Evolutionary conservation across 1,140 invertebrate species (phyloP), one percentile per base, ranked within the genome.

Genomic region (Scaptomyza montana): DNA sequence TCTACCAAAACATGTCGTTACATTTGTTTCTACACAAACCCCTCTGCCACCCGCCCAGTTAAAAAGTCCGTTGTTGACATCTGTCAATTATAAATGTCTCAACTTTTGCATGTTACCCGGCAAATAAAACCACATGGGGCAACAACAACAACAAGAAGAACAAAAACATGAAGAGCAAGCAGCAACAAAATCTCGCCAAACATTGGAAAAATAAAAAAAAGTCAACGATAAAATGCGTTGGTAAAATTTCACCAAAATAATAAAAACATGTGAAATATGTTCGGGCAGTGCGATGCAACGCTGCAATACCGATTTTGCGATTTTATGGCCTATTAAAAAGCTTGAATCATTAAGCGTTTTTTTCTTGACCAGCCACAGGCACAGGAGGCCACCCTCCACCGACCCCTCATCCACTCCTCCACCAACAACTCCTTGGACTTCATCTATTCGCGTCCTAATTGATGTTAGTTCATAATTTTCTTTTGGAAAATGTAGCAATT

Each of bases 391-490:
- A n/a, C 49, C 8, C 50, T 53, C 41, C 19, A 41, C 43, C 33
- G 56, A 21, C 36, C 2, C 8, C 16, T 13, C 56, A 57, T 13
- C 10, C 1, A 8, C 51, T 65, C 46, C 70, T 5, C 12, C 12
- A 41, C 28, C 36, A 28, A 13, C 10, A 21, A 19, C 49, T 21
- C 47, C 55, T 39, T 28, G 33, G 21, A 30, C 33, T 51, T 28
- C 54, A 45, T 76, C 64, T 67, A 70, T 73, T 49, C 62, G 67
- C 82, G 75, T 78, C 81, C 84, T 89, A 89, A 89, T 89, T 89
- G 84, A 89, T 89, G 84, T 89, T 89, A 89, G 84, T 89, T 89
- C 84, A 89, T 89, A 89, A 87, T 89, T 89, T 89, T 89, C 84
- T 65, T 84, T 89, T 89, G 80, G 79, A 89, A 89, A 89, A 89